A percentile compares a stretch with the other conserved stretches of the same genome.
Evolutionary conservation across 2,797 vertebrate species (phyloP).

Genomic region (Lacerta agilis): DNA sequence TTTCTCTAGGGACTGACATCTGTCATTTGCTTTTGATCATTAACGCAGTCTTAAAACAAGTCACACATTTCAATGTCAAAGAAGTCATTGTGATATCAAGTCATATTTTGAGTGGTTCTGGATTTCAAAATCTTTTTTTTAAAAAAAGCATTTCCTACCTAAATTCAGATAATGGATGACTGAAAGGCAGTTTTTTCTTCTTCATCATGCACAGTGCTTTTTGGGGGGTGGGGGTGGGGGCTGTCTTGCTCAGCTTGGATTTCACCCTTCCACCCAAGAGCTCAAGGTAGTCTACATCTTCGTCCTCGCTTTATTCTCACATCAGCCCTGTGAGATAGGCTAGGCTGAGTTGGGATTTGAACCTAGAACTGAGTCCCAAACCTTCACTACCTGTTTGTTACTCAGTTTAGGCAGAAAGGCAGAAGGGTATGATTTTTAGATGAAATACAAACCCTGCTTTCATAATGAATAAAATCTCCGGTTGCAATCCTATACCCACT

Average conservation of each 20-base stretch:
- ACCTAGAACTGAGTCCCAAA: background rate
- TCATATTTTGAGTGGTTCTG: background rate
- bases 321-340: background rate
- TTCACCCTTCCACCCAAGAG: background rate
- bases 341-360: background rate
- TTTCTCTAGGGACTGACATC: background rate
- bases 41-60: constrained; percentile 20
- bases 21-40: constrained; percentile 16
- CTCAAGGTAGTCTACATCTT: background rate
- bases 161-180: background rate
- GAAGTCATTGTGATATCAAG: constrained; percentile 3
- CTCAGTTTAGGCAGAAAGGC: background rate
- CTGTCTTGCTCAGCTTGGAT: background rate
- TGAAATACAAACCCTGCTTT: background rate
- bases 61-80: background rate
- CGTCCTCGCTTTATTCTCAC: background rate
- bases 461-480: background rate
- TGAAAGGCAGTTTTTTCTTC: background rate
- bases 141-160: background rate
- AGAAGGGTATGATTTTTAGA: background rate
- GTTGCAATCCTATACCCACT: no score
- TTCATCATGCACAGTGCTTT: no score
- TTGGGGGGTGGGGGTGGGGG: no score
- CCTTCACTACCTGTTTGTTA: background rate
- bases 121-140: background rate